These are phyloP conservation scores for Alviniconcha strummeri DNA, from an alignment of 2,888 invertebrate species.

Conservation along the genomic window DNA sequence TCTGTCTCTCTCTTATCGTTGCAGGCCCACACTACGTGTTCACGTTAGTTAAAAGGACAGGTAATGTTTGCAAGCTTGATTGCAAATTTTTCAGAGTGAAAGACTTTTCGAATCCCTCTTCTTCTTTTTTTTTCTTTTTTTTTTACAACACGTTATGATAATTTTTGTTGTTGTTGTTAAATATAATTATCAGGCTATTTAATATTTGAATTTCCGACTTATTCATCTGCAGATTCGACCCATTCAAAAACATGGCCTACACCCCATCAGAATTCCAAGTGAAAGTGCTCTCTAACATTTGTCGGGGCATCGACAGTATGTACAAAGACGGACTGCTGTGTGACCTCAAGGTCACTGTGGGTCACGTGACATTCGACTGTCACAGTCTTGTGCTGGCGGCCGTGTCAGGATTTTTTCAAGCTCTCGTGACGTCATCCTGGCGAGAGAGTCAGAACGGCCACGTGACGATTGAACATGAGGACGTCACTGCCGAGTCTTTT, in stretches of 20 bases:
- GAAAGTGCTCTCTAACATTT: not conserved
- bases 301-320: constrained; percentile 6
- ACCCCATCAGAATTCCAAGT: not conserved
- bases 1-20: no score
- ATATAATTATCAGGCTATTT: no score
- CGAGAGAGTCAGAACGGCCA: not conserved
- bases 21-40: no score
- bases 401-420: constrained; percentile 34
- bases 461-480: constrained; percentile 15
- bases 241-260: not conserved
- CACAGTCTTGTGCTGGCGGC: constrained; percentile 24
- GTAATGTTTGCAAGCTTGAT: no score
- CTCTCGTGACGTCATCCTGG: constrained; percentile 26
- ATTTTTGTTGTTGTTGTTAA: no score
- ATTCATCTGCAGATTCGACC: no score
- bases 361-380: not conserved
- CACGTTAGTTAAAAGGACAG: no score
- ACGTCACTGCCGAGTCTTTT: constrained; percentile 17
- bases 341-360: constrained; percentile 13
- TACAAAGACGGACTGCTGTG: not conserved
- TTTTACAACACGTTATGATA: no score
- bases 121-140: no score
- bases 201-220: no score
- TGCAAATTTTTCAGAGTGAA: no score
- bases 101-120: no score